Conservation (phyloP, 2,797 vertebrate species). For the Fundulus diaphanus region DNA sequence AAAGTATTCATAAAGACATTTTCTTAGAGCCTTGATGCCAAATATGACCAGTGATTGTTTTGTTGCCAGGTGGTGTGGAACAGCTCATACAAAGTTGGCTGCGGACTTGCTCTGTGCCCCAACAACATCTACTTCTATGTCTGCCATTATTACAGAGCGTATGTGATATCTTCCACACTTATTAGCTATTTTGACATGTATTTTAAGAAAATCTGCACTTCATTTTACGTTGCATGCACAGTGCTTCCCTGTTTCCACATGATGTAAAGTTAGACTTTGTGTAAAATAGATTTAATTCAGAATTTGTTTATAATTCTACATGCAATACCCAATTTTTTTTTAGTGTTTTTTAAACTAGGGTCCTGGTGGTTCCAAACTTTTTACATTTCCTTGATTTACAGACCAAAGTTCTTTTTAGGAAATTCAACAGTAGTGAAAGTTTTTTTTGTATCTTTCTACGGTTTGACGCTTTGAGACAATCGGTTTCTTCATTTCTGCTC, state of each 20-base stretch:
- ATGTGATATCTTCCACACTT: constrained; percentile 41
- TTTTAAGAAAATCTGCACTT: background rate
- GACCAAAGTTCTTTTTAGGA: too few relatives aligned
- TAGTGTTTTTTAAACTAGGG: too few relatives aligned
- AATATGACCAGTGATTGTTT: background rate
- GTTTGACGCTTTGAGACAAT: too few relatives aligned
- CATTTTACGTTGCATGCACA: background rate
- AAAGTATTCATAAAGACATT: background rate
- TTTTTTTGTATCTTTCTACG: too few relatives aligned
- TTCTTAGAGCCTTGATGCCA: background rate
- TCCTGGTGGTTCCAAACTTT: too few relatives aligned
- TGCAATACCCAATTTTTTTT: background rate
- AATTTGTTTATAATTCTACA: background rate
- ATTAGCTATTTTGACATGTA: background rate
- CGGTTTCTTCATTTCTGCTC: too few relatives aligned
- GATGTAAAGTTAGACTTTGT: background rate
- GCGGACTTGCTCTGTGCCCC: constrained; percentile 65
- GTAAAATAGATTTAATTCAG: background rate
- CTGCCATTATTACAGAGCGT: constrained; percentile 81
- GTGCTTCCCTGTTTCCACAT: background rate
- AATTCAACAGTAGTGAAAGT: background rate
- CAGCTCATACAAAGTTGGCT: constrained; percentile 78
- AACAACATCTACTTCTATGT: constrained; percentile 62
- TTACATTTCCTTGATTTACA: too few relatives aligned
- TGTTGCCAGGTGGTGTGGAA: constrained; percentile 78